These are phyloP conservation scores for Eurois occulta DNA, from an alignment of 2,888 invertebrate species.

Conservation along the genomic window DNA sequence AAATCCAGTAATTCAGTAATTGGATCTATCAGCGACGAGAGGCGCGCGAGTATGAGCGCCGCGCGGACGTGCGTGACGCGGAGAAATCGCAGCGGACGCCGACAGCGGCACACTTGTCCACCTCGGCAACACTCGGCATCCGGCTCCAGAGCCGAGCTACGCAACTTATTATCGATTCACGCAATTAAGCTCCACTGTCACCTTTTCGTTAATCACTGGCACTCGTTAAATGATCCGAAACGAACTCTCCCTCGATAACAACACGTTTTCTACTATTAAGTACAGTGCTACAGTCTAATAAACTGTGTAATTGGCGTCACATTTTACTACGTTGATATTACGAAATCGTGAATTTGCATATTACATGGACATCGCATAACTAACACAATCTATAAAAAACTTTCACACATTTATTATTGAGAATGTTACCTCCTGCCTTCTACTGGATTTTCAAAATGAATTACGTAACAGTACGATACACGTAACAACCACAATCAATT, in stretches of 20 bases:
- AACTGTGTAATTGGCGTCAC: conserved; percentile 70
- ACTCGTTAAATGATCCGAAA: conserved; percentile 62
- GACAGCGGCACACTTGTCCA: conserved; percentile 83
- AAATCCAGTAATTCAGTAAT: conserved; percentile 80
- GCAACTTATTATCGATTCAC: conserved; percentile 64
- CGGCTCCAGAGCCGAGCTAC: conserved; percentile 76
- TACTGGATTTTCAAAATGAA: conserved; percentile 48
- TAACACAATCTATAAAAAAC: conserved; percentile 71
- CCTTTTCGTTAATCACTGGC: conserved; percentile 67
- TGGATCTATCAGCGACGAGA: conserved; percentile 79
- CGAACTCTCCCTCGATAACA: conserved; percentile 67
- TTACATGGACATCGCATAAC: conserved; percentile 70
- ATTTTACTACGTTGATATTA: conserved; percentile 72
- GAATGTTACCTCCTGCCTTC: conserved; percentile 43
- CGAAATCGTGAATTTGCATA: conserved; percentile 75
- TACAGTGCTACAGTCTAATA: conserved; percentile 66
- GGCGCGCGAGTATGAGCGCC: conserved; percentile 76
- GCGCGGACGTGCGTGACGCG: conserved; percentile 86
- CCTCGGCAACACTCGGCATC: conserved; percentile 78
- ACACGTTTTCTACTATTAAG: conserved; percentile 64
- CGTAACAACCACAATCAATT: conserved; percentile 55
- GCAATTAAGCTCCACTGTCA: conserved; percentile 62
- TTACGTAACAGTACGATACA: conserved; percentile 53
- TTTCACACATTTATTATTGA: conserved; percentile 68
- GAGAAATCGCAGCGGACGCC: conserved; percentile 84